Percentiles rank a stretch among this genome's conserved stretches.
phyloP scores from a whole-genome alignment of 2,888 invertebrate species.

The Ichneumon xanthorius region DNA sequence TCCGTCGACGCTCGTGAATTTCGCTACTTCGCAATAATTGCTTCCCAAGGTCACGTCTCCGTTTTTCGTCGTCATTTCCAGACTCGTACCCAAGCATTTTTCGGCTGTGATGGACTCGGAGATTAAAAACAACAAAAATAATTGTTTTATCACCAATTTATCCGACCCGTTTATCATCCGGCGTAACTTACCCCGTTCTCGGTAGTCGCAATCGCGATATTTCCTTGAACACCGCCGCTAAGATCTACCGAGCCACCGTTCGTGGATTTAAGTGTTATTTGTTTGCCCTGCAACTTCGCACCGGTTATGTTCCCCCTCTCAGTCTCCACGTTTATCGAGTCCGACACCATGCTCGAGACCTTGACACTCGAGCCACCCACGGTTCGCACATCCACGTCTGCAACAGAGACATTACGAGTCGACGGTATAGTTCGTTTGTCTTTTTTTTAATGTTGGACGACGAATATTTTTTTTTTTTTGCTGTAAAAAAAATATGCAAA shows the following conservation, averaged over 20 bases:
- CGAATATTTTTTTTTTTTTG: too few species aligned
- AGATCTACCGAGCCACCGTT: conserved; percentile 70
- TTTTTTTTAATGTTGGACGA: not conserved
- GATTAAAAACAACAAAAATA: not conserved
- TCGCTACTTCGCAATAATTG: conserved; percentile 71
- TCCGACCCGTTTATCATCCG: not conserved
- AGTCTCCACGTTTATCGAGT: conserved; percentile 66
- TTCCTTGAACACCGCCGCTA: conserved; percentile 69
- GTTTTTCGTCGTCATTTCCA: conserved; percentile 70
- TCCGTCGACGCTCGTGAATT: conserved; percentile 68
- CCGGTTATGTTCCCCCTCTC: conserved; percentile 68
- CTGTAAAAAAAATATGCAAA: too few species aligned
- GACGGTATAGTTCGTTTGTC: not conserved
- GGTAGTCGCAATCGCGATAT: conserved; percentile 69
- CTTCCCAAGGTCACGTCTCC: conserved; percentile 71
- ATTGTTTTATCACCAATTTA: not conserved
- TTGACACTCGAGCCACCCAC: conserved; percentile 57
- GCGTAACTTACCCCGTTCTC: conserved; percentile 66
- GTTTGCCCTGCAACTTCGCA: conserved; percentile 68
- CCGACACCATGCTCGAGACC: conserved; percentile 70
- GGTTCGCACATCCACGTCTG: conserved; percentile 70
- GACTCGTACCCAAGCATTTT: conserved; percentile 70
- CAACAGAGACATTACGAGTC: conserved; percentile 26
- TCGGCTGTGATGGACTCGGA: conserved; percentile 68
- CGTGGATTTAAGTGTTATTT: conserved; percentile 68